Conservation (phyloP, 1,140 invertebrate species). For the Lethocerus indicus region DNA sequence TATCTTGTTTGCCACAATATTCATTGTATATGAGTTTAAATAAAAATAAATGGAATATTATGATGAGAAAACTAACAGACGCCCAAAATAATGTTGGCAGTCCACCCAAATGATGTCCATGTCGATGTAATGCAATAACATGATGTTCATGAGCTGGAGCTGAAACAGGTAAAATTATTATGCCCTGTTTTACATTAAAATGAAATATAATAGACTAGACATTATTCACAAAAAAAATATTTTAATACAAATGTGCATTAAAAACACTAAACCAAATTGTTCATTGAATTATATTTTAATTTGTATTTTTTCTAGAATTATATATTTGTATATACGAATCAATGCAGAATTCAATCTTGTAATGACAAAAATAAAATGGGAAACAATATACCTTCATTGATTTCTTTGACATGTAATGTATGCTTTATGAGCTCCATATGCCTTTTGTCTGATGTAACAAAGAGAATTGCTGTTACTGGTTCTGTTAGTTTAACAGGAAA, state of each 20-base stretch:
- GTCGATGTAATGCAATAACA: slow-evolving; percentile 78
- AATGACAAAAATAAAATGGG: slow-evolving; percentile 1
- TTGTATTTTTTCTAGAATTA: neutral
- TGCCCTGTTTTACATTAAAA: slow-evolving; percentile 4
- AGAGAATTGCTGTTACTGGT: slow-evolving; percentile 79
- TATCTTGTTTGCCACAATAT: slow-evolving; percentile 54
- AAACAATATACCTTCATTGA: slow-evolving; percentile 46
- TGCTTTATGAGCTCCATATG: slow-evolving; percentile 85
- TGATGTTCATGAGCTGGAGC: slow-evolving; percentile 87
- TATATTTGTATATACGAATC: neutral
- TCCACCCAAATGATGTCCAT: slow-evolving; percentile 78
- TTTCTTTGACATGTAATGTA: slow-evolving; percentile 78
- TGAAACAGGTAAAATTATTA: slow-evolving; percentile 24
- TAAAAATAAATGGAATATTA: slow-evolving; percentile 87
- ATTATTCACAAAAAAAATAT: neutral
- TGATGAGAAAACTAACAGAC: slow-evolving; percentile 71
- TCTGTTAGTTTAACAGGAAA: slow-evolving; percentile 89
- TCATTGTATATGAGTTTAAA: slow-evolving; percentile 88
- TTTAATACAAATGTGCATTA: neutral
- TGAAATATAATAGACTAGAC: slow-evolving; percentile 3
- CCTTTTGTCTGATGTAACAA: slow-evolving; percentile 75
- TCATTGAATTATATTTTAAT: neutral
- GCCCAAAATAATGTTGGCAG: slow-evolving; percentile 88
- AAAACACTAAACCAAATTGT: neutral
- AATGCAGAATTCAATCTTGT: slow-evolving; percentile 2